Base-by-base conservation (phyloP, 2,113 vertebrate genomes). In the Dascyllus trimaculatus region DNA sequence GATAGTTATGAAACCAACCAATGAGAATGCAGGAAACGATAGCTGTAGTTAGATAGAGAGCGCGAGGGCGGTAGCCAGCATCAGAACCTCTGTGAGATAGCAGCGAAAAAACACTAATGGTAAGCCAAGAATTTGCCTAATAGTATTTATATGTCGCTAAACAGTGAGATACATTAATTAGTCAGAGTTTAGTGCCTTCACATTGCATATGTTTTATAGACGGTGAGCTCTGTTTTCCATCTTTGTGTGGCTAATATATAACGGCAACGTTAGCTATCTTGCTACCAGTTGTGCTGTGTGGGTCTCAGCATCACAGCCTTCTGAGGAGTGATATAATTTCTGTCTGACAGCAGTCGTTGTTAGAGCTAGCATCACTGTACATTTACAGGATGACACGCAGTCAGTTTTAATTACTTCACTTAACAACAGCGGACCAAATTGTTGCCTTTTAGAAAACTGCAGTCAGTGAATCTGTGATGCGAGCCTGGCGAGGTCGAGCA, bases 91-190 rank as follows among this genome's bases (percentile, higher is more conserved):
- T 51, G 38, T 4, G 29, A 73, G 3, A 54, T 56, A 61, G 65
- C 62, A 35, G 43, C 21, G 68, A 72, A 26, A 75, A 38, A 32
- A 87, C 14, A 80, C 87, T 86, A 54, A 91, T 91, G 91, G 91
- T 93, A 74, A 90, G 82, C 3, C 1, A 32, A 48, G 9, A 63
- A 17, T 25, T 43, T 32, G 29, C 45, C 8, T 59, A 4, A 13
- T 13, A 19, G 0, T 2, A 52, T 56, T 24, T 43, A 21, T 1
- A 57, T 1, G 13, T 11, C 3, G 24, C 4, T 35, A n/a, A 1
- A 1, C 0, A 18, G 1, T 14, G 29, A 56, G n/a, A 2, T 6
- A 0, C 14, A 0, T n/a, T 13, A 24, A 21, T 43, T 11, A 22
- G 46, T 0, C 3, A 13, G 22, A 17, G n/a, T 24, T 70, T 49